Evolutionary conservation across 2,797 vertebrate species (phyloP), one percentile per base, ranked within the genome.

Genomic region (Acrossocheilus fasciatus): DNA sequence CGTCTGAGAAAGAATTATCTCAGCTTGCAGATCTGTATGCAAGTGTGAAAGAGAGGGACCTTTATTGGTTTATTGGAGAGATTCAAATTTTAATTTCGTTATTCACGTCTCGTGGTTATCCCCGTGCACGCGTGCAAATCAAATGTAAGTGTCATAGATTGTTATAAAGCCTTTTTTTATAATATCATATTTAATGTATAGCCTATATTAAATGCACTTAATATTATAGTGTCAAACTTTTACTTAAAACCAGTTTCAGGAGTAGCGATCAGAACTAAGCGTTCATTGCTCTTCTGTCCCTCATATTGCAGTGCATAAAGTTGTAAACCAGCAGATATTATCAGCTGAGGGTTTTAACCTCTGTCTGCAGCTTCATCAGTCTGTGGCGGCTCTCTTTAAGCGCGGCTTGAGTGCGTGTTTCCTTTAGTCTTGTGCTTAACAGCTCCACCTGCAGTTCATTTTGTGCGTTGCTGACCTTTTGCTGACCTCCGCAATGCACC

Each of bases 311-410:
- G 43, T 26, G 4, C 6, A 64, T 26, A 36, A 41, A 70, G 30
- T 9, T 39, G 7, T 41, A 69, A 54, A 41, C 20, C 47, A 50
- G 36, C 9, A 76, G 62, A 76, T 68, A 66, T 66, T n/a, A 84
- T 52, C 43, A 66, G 8, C 12, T 52, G 82, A n/a, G 43, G 43
- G 52, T 26, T 86, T 73, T 81, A 23, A 88, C 88, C 88, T 89
- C 75, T n/a, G 36, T 84, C 70, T 89, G 82, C 34, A 86, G 81
- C 77, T 87, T 82, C 59, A 87, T 77, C 39, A 89, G 82, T 84
- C 11, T 72, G 77, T 86, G 85, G 18, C 72, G 70, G 43, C 34
- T 72, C 62, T 84, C 76, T 45, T 11, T 62, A 5, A 89, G 76
- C 15, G 34, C 4, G 3, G 39, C 52, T 18, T 84, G 82, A 70